Conservation (phyloP, 2,113 vertebrate species). For the Mustelus asterias region DNA sequence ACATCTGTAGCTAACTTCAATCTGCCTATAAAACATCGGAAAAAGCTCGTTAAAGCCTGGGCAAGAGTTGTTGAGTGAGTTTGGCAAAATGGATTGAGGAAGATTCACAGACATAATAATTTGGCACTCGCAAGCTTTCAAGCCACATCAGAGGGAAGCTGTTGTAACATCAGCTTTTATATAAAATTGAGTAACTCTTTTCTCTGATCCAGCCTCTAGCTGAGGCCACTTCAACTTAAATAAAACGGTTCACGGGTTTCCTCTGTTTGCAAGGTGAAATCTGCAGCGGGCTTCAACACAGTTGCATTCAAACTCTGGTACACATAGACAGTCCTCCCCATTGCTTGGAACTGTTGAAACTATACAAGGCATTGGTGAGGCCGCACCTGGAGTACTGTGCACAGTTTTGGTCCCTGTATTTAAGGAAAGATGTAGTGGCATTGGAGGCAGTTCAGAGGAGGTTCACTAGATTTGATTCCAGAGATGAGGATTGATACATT, state of each 20-base stretch:
- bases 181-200: not conserved
- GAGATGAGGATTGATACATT: too few relatives aligned
- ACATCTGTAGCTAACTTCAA: constrained; percentile 20
- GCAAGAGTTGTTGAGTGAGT: not conserved
- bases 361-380: too few relatives aligned
- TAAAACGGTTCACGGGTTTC: not conserved
- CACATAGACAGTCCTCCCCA: too few relatives aligned
- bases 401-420: too few relatives aligned
- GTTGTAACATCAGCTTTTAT: not conserved
- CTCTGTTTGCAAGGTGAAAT: not conserved
- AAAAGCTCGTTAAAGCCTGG: not conserved
- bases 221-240: too few relatives aligned
- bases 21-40: not conserved
- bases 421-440: too few relatives aligned
- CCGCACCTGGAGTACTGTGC: too few relatives aligned
- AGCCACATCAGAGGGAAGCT: constrained; percentile 11
- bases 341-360: too few relatives aligned
- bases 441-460: too few relatives aligned
- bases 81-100: not conserved
- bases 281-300: not conserved
- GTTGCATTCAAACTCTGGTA: not conserved
- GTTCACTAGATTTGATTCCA: too few relatives aligned
- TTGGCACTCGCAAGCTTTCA: not conserved
- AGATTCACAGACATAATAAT: constrained; percentile 19
- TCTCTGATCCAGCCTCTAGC: not conserved